phyloP scores from a whole-genome alignment of 2,113 vertebrate genomes.

The Eudyptes chrysolophus region DNA sequence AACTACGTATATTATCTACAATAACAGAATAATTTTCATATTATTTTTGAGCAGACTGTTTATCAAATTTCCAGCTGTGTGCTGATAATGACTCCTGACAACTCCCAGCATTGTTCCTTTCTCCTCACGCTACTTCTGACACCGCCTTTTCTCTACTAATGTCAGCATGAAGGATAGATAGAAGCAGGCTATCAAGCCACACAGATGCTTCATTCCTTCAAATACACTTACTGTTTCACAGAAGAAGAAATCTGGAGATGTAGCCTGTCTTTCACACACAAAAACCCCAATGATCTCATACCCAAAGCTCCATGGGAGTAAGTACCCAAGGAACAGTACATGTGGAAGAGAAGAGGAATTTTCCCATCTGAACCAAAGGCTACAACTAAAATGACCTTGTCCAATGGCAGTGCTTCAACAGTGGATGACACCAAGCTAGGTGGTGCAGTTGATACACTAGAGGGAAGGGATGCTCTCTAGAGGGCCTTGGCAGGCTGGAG shows the following conservation, averaged over 20 bases:
- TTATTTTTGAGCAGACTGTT: constrained; percentile 36
- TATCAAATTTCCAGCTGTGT: constrained; percentile 11
- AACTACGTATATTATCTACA: neutral
- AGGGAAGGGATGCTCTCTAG: neutral
- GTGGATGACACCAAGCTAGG: neutral
- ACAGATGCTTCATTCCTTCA: neutral
- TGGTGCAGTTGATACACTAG: neutral
- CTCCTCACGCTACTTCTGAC: constrained; percentile 21
- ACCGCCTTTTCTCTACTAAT: neutral
- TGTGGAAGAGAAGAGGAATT: neutral
- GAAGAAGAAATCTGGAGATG: neutral
- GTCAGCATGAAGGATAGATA: neutral
- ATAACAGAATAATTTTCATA: neutral
- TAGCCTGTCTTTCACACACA: neutral
- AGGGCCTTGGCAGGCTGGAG: neutral
- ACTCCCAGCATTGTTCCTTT: neutral
- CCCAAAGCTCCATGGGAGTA: neutral
- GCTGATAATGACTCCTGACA: constrained; percentile 7
- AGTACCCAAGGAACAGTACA: neutral
- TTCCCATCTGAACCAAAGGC: neutral
- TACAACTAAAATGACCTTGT: neutral
- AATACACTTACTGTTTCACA: neutral
- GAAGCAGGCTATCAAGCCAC: neutral
- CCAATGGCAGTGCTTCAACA: neutral
- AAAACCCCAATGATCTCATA: neutral